Percentiles rank a stretch among this genome's conserved stretches.
These are phyloP conservation scores for Drosophila pseudoobscura DNA, from an alignment of 1,140 invertebrate species.

Conservation along the genomic window DNA sequence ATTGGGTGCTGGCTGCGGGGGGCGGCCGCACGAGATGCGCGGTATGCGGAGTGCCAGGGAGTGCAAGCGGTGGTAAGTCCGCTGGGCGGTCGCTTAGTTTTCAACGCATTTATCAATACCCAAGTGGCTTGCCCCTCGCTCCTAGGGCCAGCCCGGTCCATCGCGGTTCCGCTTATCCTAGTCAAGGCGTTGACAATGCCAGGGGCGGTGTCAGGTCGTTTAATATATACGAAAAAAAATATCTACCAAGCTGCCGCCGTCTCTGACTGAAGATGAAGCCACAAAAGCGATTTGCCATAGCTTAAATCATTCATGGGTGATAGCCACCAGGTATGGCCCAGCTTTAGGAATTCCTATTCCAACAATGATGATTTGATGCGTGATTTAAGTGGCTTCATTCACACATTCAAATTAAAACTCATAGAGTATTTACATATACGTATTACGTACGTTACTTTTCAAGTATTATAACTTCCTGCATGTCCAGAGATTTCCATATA, in stretches of 20 bases:
- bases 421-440: no score
- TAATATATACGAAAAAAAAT: constrained; percentile 34
- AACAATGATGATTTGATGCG: no score
- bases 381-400: no score
- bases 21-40: neutral
- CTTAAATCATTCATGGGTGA: constrained; percentile 30
- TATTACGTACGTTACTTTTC: no score
- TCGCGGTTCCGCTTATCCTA: neutral
- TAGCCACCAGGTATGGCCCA: neutral
- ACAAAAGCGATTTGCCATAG: constrained; percentile 50
- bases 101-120: constrained; percentile 81
- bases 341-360: neutral
- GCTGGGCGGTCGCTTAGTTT: constrained; percentile 80
- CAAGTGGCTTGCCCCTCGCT: constrained; percentile 54
- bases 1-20: constrained; percentile 32
- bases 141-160: constrained; percentile 4
- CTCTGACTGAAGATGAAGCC: constrained; percentile 46
- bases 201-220: constrained; percentile 39
- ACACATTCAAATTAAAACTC: no score
- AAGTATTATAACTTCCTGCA: no score
- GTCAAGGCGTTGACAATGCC: constrained; percentile 69
- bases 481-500: no score
- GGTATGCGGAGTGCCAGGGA: constrained; percentile 10
- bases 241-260: constrained; percentile 35
- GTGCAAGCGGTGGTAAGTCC: constrained; percentile 48